Percentiles rank a stretch among this genome's conserved stretches.
Evolutionary conservation across 2,113 vertebrate genomes (phyloP).

Genomic region (Neodon shergylaensis): DNA sequence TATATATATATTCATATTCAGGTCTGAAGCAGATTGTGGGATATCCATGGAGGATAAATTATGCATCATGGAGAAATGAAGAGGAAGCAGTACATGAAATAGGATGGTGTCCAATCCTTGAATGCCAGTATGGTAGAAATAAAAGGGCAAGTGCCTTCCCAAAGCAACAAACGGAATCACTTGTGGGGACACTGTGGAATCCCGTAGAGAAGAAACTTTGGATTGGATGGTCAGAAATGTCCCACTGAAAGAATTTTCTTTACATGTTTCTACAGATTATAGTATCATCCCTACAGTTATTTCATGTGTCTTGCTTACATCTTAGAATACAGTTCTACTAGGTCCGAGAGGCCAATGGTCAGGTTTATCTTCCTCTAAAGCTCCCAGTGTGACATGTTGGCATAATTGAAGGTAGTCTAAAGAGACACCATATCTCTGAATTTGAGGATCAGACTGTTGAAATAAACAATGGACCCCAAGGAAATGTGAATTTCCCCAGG

Average conservation of each 20-base stretch:
- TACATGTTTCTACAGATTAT: not conserved
- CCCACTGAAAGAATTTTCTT: not conserved
- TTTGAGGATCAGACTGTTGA: not conserved
- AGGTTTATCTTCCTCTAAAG: conserved; percentile 46
- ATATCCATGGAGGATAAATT: conserved; percentile 46
- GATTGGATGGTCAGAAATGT: not conserved
- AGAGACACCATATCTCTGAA: not conserved
- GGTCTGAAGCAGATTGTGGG: conserved; percentile 58
- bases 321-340: conserved; percentile 33
- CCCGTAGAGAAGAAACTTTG: not conserved
- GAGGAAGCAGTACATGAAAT: not conserved
- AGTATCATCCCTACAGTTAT: conserved; percentile 40
- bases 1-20: too few relatives aligned
- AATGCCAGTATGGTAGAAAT: not conserved
- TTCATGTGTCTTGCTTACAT: conserved; percentile 50
- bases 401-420: not conserved
- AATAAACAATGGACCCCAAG: not conserved
- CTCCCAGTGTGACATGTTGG: not conserved
- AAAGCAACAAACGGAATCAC: not conserved
- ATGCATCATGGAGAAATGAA: conserved; percentile 30
- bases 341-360: not conserved
- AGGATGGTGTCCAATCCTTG: not conserved
- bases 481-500: not conserved
- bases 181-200: not conserved
- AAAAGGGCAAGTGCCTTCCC: not conserved